Base-by-base conservation (phyloP, 2,113 vertebrate genomes). In the Rhipidura dahli region DNA sequence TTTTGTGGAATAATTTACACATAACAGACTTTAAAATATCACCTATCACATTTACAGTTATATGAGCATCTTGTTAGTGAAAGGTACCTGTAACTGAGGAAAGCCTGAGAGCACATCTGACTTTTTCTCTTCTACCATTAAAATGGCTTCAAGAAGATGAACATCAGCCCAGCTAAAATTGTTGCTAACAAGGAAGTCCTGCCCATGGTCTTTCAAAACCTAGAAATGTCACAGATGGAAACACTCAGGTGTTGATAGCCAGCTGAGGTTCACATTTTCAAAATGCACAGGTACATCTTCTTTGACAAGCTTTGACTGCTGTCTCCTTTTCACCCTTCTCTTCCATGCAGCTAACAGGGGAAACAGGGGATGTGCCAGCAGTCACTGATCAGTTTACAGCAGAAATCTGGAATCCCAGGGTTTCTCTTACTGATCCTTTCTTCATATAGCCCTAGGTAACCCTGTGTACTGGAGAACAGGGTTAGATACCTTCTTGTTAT, bases 81-180 rank as follows among this genome's bases (percentile, higher is more conserved):
- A 65, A 65, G 24, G 89, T 97, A 99, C 99, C 98, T 99, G 98
- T 64, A 99, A 26, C 26, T 96, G 98, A 80, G 97, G 97, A 92
- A 99, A 99, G 3, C 97, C 89, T 10, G 94, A 65, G 6, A 99
- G 98, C 64, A 98, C 97, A 4, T 76, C 96, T 13, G 97, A 87
- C 57, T 98, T 96, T 37, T 98, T 97, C 95, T 99, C 99, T 96
- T 99, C 98, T 70, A 99, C 79, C 98, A 98, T 98, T 94, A 99
- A 95, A 90, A 98, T 98, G 80, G 97, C 97, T 97, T 99, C 99
- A 47, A 99, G 79, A 56, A 99, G 96, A 90, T 98, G 97, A 70
- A 99, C 94, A 64, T 99, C 99, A 18, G 98, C 99, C 97, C 97
- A 96, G 95, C 98, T 99, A 42, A 99, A 87, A 93, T 85, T 97